phyloP scores from a whole-genome alignment of 2,888 invertebrate genomes.

The Cephus runcator region DNA sequence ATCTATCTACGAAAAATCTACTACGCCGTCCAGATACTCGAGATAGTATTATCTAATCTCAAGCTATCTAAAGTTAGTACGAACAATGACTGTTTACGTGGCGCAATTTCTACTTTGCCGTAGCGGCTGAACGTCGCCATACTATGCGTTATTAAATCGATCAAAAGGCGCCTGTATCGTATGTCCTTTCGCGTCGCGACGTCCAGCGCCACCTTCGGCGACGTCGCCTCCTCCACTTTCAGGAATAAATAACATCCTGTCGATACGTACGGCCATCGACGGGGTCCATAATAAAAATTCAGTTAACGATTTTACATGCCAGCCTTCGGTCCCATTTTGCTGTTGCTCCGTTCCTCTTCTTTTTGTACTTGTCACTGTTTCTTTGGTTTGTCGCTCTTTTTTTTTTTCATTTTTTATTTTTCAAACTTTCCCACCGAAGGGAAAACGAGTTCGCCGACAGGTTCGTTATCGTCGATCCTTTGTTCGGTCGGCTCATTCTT shows the following conservation, averaged over 20 bases:
- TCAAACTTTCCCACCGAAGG: neutral
- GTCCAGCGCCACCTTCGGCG: neutral
- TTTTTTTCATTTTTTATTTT: neutral
- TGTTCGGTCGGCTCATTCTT: slow-evolving; percentile 48
- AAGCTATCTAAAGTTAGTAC: neutral
- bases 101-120: neutral
- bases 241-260: neutral
- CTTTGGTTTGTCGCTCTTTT: neutral
- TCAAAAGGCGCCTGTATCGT: neutral
- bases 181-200: neutral
- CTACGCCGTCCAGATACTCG: neutral
- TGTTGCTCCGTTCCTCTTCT: neutral
- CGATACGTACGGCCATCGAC: neutral
- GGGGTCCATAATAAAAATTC: neutral
- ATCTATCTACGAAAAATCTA: neutral
- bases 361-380: neutral
- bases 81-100: neutral
- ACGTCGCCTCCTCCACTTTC: neutral
- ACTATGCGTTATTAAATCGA: neutral
- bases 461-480: slow-evolving; percentile 58
- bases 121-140: neutral
- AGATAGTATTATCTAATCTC: neutral
- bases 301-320: neutral
- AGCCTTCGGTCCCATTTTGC: neutral
- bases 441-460: slow-evolving; percentile 46